Conservation (phyloP, 2,888 invertebrate genomes). For the Sepiola atlantica region DNA sequence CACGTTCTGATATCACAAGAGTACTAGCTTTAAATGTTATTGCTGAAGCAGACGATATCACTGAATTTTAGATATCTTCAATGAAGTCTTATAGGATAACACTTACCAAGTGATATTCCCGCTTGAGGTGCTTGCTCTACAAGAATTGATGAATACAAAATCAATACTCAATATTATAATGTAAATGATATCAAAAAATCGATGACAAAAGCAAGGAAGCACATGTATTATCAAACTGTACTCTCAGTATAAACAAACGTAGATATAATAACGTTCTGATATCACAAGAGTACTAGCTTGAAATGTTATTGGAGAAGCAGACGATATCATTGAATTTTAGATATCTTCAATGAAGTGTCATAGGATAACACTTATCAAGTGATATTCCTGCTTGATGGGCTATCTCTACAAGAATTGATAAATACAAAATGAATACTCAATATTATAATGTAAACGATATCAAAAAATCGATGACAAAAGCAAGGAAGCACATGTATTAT, state of each 20-base stretch:
- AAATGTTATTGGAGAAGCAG: neutral
- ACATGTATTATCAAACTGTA: neutral
- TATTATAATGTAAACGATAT: neutral
- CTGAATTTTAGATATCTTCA: no score
- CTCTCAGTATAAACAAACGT: neutral
- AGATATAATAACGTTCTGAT: neutral
- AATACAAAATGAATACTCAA: neutral
- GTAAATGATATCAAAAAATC: no score
- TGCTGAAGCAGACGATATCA: no score
- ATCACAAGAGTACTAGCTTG: neutral
- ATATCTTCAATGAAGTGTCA: neutral
- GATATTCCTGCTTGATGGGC: neutral
- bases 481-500: no score
- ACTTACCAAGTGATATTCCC: neutral
- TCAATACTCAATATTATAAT: neutral
- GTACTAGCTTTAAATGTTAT: no score
- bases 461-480: neutral
- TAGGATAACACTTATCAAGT: neutral
- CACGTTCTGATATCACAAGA: no score
- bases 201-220: neutral
- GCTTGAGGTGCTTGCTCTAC: no score
- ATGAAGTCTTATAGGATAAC: no score
- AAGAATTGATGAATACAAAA: no score
- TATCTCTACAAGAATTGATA: neutral
- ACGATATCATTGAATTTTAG: neutral